Evolutionary conservation across 1,140 invertebrate genomes (phyloP).

Genomic region (Lordiphosa collinella): DNA sequence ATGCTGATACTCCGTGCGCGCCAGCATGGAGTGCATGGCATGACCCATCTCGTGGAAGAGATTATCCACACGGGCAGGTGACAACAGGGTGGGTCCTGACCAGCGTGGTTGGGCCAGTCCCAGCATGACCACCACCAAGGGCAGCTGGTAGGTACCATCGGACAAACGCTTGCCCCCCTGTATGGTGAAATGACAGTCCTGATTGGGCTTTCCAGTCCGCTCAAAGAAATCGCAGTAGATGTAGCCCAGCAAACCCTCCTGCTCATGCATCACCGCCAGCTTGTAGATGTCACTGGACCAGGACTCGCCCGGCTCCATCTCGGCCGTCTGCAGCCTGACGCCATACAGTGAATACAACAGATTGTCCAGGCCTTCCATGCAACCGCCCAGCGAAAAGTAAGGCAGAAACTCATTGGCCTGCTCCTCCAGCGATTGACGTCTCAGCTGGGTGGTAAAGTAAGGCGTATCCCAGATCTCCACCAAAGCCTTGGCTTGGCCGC

Average conservation of each 20-base stretch:
- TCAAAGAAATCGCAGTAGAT: conserved; percentile 99
- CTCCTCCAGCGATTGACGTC: conserved; percentile 85
- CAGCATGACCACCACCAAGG: conserved; percentile 96
- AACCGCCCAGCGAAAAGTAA: conserved; percentile 96
- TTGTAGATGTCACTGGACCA: conserved; percentile 95
- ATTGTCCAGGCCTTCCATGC: conserved; percentile 97
- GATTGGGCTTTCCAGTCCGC: conserved; percentile 92
- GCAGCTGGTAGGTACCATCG: conserved; percentile 93
- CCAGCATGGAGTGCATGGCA: conserved; percentile 99
- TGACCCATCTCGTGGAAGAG: conserved; percentile 99
- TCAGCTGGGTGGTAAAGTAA: conserved; percentile 88
- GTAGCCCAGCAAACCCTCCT: conserved; percentile 90
- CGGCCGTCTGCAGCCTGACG: conserved; percentile 86
- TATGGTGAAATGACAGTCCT: conserved; percentile 99
- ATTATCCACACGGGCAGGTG: conserved; percentile 93
- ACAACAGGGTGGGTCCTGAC: conserved; percentile 89
- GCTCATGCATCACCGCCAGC: conserved; percentile 89
- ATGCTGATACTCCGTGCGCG: conserved; percentile 96
- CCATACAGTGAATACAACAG: conserved; percentile 90
- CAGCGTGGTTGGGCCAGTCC: conserved; percentile 89
- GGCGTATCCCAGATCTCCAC: conserved; percentile 92
- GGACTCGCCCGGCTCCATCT: conserved; percentile 87
- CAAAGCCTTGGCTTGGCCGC: conserved; percentile 54
- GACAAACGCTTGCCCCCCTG: conserved; percentile 90
- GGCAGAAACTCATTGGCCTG: conserved; percentile 87